phyloP scores from a whole-genome alignment of 2,797 vertebrate species.

The Clarias pachynema region DNA sequence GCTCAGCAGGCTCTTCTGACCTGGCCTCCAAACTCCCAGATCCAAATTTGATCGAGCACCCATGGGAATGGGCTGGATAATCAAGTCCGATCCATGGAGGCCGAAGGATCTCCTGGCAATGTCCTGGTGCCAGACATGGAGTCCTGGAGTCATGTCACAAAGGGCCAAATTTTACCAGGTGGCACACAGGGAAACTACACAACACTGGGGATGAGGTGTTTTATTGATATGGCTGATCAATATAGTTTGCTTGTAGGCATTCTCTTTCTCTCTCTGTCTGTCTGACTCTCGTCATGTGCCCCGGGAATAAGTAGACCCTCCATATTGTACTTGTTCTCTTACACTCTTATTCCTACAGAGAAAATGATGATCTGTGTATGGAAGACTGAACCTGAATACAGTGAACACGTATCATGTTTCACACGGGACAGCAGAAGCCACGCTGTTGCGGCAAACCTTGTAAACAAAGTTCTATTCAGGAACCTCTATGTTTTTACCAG shows the following conservation, averaged over 20 bases:
- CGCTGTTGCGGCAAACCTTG: neutral
- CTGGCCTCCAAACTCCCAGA: no score
- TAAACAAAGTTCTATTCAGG: slow-evolving; percentile 17
- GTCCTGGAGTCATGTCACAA: no score
- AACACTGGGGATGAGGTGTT: no score
- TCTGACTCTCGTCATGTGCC: slow-evolving; percentile 22
- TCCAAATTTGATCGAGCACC: no score
- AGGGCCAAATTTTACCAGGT: no score
- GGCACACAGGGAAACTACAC: no score
- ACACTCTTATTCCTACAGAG: slow-evolving; percentile 39
- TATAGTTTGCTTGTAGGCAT: neutral
- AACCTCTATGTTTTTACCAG: slow-evolving; percentile 37
- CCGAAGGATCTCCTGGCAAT: no score
- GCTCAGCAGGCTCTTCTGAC: no score
- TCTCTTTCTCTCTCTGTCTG: neutral
- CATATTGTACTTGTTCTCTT: slow-evolving; percentile 64
- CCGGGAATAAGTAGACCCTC: slow-evolving; percentile 60
- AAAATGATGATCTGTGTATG: slow-evolving; percentile 28
- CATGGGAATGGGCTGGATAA: no score
- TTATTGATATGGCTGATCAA: neutral
- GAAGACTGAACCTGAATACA: slow-evolving; percentile 8
- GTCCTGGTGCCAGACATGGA: no score
- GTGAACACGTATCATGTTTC: slow-evolving; percentile 10
- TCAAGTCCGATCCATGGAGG: no score
- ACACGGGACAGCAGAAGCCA: slow-evolving; percentile 31